Conservation (phyloP, 2,797 vertebrate species). For the Prionace glauca region DNA sequence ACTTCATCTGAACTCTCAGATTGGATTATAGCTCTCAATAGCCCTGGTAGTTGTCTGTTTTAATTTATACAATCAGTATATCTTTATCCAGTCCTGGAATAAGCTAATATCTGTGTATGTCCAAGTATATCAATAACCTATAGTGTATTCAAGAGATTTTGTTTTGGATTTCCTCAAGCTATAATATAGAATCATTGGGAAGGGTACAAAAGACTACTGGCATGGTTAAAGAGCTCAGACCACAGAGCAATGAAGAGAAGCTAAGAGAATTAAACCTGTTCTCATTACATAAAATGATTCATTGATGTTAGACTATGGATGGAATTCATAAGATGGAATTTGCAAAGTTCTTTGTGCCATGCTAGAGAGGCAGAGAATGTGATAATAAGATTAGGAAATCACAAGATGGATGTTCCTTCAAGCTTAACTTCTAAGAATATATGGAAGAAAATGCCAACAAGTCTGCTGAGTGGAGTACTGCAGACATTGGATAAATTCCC, state of each 20-base stretch:
- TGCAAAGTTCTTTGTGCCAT: conserved; percentile 3
- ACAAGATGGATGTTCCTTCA: not conserved
- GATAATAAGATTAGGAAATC: conserved; percentile 16
- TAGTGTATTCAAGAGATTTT: not conserved
- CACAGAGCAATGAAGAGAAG: not conserved
- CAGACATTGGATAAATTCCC: not conserved
- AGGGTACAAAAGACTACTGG: not conserved
- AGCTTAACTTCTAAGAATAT: not conserved
- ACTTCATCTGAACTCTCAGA: conserved; percentile 14
- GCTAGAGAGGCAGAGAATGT: not conserved
- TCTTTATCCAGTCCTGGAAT: not conserved
- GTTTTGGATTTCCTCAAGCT: not conserved
- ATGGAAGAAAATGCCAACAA: not conserved
- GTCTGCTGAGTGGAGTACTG: not conserved
- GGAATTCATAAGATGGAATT: not conserved
- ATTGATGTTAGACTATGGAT: not conserved
- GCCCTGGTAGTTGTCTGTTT: conserved; percentile 8
- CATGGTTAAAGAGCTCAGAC: not conserved
- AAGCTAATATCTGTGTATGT: not conserved
- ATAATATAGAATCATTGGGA: not conserved
- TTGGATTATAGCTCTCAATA: conserved; percentile 19
- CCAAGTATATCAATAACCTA: not conserved
- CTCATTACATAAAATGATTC: conserved; percentile 5
- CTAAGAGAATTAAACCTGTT: not conserved
- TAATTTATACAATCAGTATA: not conserved